These are phyloP conservation scores for Dryobates pubescens DNA, from an alignment of 2,797 vertebrate genomes.

Conservation along the genomic window DNA sequence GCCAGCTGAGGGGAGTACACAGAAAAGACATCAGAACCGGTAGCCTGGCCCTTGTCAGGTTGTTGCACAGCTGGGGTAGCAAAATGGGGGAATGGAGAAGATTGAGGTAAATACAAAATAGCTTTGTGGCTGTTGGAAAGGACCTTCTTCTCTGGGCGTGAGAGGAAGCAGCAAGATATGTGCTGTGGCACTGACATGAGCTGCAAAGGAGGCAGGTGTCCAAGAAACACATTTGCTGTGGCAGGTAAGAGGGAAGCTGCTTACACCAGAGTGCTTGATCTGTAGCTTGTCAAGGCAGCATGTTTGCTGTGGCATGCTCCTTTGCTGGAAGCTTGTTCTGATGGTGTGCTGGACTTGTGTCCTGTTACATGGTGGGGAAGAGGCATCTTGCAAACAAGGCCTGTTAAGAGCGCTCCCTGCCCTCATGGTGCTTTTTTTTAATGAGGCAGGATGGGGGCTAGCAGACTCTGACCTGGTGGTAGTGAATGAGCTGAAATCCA, in stretches of 20 bases:
- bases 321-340: neutral
- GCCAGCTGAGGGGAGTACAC: neutral
- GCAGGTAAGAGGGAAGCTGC: neutral
- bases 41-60: neutral
- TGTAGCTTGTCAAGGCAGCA: neutral
- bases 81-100: neutral
- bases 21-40: neutral
- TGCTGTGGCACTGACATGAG: neutral
- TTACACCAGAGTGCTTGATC: neutral
- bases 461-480: neutral
- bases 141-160: rapidly evolving
- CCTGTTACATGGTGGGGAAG: neutral
- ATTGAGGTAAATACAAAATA: neutral
- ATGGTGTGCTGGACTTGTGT: neutral
- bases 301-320: neutral
- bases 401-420: neutral
- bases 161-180: neutral
- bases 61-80: neutral
- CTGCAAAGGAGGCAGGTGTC: neutral
- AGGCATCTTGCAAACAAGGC: neutral
- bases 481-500: neutral
- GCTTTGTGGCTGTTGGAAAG: neutral
- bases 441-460: neutral
- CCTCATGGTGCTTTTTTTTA: neutral
- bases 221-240: neutral